Percentiles rank a stretch among this genome's conserved stretches.
phyloP scores from a whole-genome alignment of 1,140 invertebrate genomes.

The Aphidius ervi region DNA sequence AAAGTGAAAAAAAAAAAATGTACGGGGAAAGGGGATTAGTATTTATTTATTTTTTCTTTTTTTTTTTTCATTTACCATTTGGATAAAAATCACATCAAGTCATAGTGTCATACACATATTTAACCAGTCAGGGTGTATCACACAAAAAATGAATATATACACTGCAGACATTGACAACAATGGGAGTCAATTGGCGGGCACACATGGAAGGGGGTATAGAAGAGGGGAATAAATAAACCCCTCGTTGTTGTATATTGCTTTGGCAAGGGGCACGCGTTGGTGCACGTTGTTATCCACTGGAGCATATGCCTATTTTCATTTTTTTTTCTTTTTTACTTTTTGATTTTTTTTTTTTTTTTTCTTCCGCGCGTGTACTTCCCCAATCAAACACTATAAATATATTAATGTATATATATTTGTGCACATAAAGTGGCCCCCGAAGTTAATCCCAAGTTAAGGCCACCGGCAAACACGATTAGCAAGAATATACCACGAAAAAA shows the following conservation, averaged over 20 bases:
- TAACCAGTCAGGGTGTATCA: too few relatives aligned
- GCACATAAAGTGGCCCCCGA: conserved; percentile 21
- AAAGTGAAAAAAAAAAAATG: too few relatives aligned
- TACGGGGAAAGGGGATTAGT: too few relatives aligned
- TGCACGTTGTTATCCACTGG: neutral
- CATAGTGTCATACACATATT: too few relatives aligned
- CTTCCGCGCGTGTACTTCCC: conserved; percentile 1
- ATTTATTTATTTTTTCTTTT: too few relatives aligned
- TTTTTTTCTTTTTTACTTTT: conserved; percentile 6
- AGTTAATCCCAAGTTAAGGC: conserved; percentile 29
- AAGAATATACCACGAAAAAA: neutral
- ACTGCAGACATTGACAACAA: conserved; percentile 23
- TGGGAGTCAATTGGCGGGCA: conserved; percentile 25
- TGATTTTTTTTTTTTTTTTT: neutral
- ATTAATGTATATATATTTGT: conserved; percentile 1
- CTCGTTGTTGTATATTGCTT: conserved; percentile 1
- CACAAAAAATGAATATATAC: conserved; percentile 1
- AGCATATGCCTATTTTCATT: conserved; percentile 18
- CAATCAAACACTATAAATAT: neutral
- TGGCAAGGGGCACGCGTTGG: conserved; percentile 15
- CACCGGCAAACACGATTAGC: conserved; percentile 29
- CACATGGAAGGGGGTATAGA: conserved; percentile 12
- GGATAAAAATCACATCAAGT: too few relatives aligned
- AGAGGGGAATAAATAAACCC: conserved; percentile 9
- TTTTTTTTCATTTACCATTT: too few relatives aligned